Percentiles rank a stretch among this genome's conserved stretches.
These are phyloP conservation scores for Myrmophylax atrothorax DNA, from an alignment of 2,113 vertebrate genomes.

Conservation along the genomic window DNA sequence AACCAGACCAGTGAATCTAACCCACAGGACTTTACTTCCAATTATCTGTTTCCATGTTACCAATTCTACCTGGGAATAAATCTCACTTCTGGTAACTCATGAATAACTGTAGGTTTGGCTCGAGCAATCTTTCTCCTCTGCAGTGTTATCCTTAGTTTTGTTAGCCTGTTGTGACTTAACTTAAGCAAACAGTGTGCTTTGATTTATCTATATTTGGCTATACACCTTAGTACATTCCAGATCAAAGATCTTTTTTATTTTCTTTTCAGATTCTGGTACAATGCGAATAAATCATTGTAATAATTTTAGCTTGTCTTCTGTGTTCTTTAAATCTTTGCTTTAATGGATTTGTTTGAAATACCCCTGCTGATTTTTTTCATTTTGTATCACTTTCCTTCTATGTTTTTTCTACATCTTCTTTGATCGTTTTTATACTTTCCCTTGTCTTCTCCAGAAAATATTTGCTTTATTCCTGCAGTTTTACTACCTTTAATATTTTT, in stretches of 20 bases:
- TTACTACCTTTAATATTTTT: not conserved
- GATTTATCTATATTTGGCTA: not conserved
- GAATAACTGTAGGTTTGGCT: not conserved
- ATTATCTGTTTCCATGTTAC: not conserved
- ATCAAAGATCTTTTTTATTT: not conserved
- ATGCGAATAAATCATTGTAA: not conserved
- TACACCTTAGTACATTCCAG: not conserved
- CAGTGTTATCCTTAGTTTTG: not conserved
- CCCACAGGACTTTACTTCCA: not conserved
- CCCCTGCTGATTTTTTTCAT: not conserved
- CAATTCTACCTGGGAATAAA: not conserved
- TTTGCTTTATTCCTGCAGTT: not conserved
- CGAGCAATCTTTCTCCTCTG: not conserved
- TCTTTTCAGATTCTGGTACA: not conserved
- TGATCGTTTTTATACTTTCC: not conserved
- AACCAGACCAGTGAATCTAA: not conserved
- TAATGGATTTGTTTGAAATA: not conserved
- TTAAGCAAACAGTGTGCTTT: not conserved
- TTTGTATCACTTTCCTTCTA: not conserved
- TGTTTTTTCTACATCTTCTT: not conserved
- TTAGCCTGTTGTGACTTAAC: not conserved
- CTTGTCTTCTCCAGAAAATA: not conserved
- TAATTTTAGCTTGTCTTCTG: not conserved
- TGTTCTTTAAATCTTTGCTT: not conserved
- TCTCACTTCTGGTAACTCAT: not conserved